A percentile compares a stretch with the other conserved stretches of the same genome.
These are phyloP conservation scores for Danio choprae DNA, from an alignment of 2,797 vertebrate species.

Conservation along the genomic window DNA sequence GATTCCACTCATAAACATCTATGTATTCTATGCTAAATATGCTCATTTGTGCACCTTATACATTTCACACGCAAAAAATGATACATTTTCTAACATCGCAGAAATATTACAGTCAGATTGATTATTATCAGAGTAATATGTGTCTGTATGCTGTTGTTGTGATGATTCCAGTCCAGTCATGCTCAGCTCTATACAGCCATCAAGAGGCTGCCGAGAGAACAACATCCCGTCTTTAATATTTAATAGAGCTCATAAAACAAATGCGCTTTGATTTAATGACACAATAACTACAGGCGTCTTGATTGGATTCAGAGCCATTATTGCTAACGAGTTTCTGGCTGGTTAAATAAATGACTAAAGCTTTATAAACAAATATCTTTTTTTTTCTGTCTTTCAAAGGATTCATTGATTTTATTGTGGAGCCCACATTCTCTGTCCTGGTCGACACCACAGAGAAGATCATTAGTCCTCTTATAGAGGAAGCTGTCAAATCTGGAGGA, in stretches of 20 bases:
- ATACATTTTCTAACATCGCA: background rate
- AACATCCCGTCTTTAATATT: background rate
- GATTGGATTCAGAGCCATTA: slow-evolving; percentile 8
- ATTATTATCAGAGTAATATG: background rate
- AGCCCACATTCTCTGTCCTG: slow-evolving; percentile 95
- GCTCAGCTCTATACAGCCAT: slow-evolving; percentile 55
- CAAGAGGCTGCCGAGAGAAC: slow-evolving; percentile 49
- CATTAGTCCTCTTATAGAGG: slow-evolving; percentile 95
- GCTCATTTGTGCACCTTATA: background rate
- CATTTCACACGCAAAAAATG: too few relatives aligned
- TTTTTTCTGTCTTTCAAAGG: slow-evolving; percentile 74
- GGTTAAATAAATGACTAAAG: slow-evolving; percentile 2
- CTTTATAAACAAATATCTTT: background rate
- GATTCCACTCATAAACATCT: background rate
- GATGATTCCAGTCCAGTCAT: background rate
- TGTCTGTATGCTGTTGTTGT: background rate
- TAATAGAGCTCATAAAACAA: background rate
- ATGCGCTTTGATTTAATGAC: slow-evolving; percentile 33
- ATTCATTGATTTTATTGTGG: slow-evolving; percentile 98
- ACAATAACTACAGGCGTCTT: slow-evolving; percentile 9
- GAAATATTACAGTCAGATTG: background rate
- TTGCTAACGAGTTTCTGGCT: slow-evolving; percentile 9
- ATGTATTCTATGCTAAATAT: background rate
- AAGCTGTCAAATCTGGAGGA: slow-evolving; percentile 83
- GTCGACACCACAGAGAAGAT: slow-evolving; percentile 97